Base-by-base conservation (phyloP, 2,888 invertebrate genomes). In the Mythimna albipuncta region DNA sequence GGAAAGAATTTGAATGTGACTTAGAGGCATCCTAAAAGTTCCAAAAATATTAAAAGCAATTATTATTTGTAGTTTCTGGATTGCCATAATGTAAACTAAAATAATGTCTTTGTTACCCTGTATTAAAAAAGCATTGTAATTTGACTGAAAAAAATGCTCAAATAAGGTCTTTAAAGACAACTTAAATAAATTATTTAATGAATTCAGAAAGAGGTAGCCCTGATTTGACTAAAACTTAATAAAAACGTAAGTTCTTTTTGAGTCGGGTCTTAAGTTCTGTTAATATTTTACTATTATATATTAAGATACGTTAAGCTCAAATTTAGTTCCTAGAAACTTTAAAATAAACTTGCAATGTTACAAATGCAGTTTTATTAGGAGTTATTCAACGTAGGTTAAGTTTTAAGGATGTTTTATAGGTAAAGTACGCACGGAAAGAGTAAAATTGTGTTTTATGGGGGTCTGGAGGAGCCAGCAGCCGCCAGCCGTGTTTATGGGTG, bases 51-150 rank as follows among this genome's bases (percentile, higher is more conserved):
- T 0, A 64, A 13, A 16, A 54, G 16, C 16, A 52, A 50, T 26
- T 11, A 7, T 7, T n/a, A 44, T 13, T 32, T 35, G 55, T 35
- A 32, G 50, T 0, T 16, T 50, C n/a, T 58, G 13, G 6, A n/a
- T 71, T 16, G 7, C 11, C 61, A 32, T 19, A 7, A 21, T n/a
- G 7, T 54, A 10, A 41, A 11, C 16, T 21, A 16, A 50, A 35
- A 55, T 26, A 66, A 62, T 67, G 66, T 85, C 89, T 85, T 94
- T 95, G 94, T 94, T 94, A 85, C 91, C 92, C 85, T 86, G 89
- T 82, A 90, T 88, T 85, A 87, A 86, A 73, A 71, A 59, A 59
- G 7, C 11, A 57, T 72, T 58, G 62, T 10, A 62, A 50, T 64
- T 72, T 70, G 84, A 85, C 80, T 85, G 82, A 77, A 72, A 75